Base-by-base conservation (phyloP, 1,140 invertebrate species). In the Leptinotarsa undecemlineata region DNA sequence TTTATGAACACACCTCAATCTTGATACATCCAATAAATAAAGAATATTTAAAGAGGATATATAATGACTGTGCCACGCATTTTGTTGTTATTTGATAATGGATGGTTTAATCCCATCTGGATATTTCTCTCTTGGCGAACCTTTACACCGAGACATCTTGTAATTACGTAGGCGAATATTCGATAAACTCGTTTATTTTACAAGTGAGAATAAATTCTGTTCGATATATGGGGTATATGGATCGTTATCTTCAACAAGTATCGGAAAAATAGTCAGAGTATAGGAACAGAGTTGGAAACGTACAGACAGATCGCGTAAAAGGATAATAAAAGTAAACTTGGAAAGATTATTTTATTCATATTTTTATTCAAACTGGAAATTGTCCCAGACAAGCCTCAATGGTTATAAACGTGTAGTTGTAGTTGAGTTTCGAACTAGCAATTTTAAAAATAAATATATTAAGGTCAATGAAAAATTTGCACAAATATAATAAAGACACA, bases 171-270 rank as follows among this genome's bases (percentile, higher is more conserved):
- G 51, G 51, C 51, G 51, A 14, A 57, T 5, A 17, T 11, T 51
- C 48, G 48, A 57, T 57, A 57, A 57, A 57, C 51, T 57, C 51
- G 51, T 57, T 57, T 57, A 57, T 57, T n/a, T 57, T 57, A 57
- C 51, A 57, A 57, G 15, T 57, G 51, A 19, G 51, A 57, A 57
- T 57, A 57, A 57, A 57, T 57, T 57, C 51, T 57, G 4, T 57
- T 57, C 51, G 51, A 57, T 57, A 57, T 57, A 57, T 57, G 51
- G n/a, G 51, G 51, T 57, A 57, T 57, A 57, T 57, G 51, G 51
- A 57, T 57, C 51, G 51, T 19, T 57, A 57, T 57, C 51, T 57
- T 19, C 5, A 15, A 19, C 0, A 57, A 17, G 51, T n/a, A 42
- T 42, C 6, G 8, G 2, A 57, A n/a, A 57, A 57, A n/a, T 57